phyloP scores from a whole-genome alignment of 2,113 vertebrate genomes.

The Bufo bufo region DNA sequence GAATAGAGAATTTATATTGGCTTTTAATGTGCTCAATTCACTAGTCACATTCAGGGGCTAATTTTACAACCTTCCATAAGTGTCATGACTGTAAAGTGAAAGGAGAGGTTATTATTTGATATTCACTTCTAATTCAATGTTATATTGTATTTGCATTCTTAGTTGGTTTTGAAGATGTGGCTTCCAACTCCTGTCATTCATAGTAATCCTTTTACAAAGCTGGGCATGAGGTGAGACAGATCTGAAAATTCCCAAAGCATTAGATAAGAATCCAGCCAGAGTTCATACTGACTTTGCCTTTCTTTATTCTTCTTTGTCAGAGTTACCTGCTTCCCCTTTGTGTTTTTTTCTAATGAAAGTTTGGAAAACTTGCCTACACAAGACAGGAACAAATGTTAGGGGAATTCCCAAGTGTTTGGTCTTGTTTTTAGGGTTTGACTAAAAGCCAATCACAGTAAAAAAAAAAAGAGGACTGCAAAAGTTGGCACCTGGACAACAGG shows the following conservation, averaged over 20 bases:
- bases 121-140: background rate
- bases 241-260: conserved; percentile 1
- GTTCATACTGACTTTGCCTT: background rate
- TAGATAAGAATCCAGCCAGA: conserved; percentile 16
- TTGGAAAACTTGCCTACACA: conserved; percentile 47
- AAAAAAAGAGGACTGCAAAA: conserved; percentile 17
- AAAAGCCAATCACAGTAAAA: conserved; percentile 32
- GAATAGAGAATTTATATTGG: background rate
- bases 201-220: background rate
- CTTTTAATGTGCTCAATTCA: conserved; percentile 20
- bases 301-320: conserved; percentile 21
- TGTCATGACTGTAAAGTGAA: background rate
- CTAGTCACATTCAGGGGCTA: background rate
- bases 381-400: conserved; percentile 31
- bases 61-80: background rate
- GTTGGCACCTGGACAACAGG: conserved; percentile 3
- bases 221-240: background rate
- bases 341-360: conserved; percentile 22
- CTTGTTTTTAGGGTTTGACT: conserved; percentile 40
- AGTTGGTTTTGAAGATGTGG: background rate
- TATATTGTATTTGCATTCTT: background rate
- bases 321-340: conserved; percentile 32
- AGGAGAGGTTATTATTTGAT: background rate
- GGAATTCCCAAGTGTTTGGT: conserved; percentile 49
- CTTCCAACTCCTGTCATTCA: conserved; percentile 8